Conservation (phyloP, 2,113 vertebrate genomes). For the Dicentrarchus labrax region DNA sequence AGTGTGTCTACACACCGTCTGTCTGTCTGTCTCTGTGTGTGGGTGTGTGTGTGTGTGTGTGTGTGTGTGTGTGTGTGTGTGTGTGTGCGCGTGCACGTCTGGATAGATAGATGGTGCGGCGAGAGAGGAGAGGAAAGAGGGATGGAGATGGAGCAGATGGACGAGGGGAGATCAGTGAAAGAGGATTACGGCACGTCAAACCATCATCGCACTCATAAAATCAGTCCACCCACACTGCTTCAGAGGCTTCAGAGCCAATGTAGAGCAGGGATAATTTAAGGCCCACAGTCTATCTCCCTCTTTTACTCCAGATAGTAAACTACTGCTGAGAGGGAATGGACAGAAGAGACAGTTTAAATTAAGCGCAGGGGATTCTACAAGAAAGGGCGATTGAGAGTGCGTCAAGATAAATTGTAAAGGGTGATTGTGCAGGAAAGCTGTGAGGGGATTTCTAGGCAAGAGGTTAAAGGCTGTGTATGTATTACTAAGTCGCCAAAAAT, state of each 20-base stretch:
- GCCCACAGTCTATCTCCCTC: conserved; percentile 64
- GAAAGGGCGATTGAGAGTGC: conserved; percentile 49
- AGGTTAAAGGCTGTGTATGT: conserved; percentile 40
- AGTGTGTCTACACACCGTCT: conserved; percentile 20
- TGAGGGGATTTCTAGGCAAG: conserved; percentile 44
- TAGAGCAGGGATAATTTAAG: conserved; percentile 79
- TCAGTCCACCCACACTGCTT: conserved; percentile 78
- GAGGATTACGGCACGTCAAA: conserved; percentile 86
- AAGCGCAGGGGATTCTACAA: conserved; percentile 63
- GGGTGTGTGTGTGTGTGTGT: conserved; percentile 25
- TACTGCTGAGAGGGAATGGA: conserved; percentile 40
- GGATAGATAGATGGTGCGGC: conserved; percentile 24
- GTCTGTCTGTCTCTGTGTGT: background rate
- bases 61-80: conserved; percentile 18
- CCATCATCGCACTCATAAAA: conserved; percentile 82
- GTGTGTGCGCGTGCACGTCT: conserved; percentile 6
- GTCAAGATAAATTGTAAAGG: conserved; percentile 54
- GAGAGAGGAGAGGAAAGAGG: conserved; percentile 56
- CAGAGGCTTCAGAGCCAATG: conserved; percentile 61
- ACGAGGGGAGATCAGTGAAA: conserved; percentile 82
- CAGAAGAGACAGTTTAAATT: conserved; percentile 68
- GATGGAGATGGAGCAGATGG: conserved; percentile 82
- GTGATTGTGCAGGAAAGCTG: conserved; percentile 59
- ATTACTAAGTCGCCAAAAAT: conserved; percentile 25
- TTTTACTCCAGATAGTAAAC: conserved; percentile 67